Evolutionary conservation across 2,113 vertebrate genomes (phyloP).

Genomic region (Asarcornis scutulata): DNA sequence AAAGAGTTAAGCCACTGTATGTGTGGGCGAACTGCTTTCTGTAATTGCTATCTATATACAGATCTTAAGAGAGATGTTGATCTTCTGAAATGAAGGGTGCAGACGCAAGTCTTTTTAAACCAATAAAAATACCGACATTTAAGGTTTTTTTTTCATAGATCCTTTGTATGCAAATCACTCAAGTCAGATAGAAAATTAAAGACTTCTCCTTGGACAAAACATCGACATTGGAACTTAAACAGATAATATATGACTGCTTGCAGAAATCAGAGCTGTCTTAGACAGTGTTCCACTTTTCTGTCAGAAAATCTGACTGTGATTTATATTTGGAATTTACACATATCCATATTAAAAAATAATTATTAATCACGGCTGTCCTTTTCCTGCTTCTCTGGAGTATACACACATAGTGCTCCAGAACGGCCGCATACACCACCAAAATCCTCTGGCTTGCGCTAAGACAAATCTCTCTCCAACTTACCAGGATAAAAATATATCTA

Average conservation of each 20-base stretch:
- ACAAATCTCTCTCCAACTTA: not conserved
- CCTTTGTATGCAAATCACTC: conserved; percentile 69
- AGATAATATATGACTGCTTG: conserved; percentile 53
- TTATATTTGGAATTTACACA: not conserved
- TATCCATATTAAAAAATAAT: not conserved
- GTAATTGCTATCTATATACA: conserved; percentile 72
- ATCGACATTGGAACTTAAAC: conserved; percentile 59
- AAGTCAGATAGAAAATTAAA: conserved; percentile 75
- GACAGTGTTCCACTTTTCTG: conserved; percentile 20
- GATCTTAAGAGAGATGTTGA: conserved; percentile 62
- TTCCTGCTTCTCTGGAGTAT: not conserved
- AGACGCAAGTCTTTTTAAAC: conserved; percentile 76
- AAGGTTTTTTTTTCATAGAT: conserved; percentile 50
- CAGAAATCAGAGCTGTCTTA: conserved; percentile 51
- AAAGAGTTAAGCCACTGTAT: conserved; percentile 64
- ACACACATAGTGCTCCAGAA: not conserved
- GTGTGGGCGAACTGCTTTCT: conserved; percentile 68
- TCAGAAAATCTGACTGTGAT: not conserved
- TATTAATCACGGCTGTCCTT: not conserved
- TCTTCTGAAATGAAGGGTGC: conserved; percentile 68
- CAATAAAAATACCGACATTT: conserved; percentile 57
- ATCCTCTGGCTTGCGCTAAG: not conserved
- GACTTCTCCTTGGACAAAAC: conserved; percentile 64
- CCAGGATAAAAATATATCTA: not conserved
- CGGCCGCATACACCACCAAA: not conserved